These are phyloP conservation scores for Monochamus saltuarius DNA, from an alignment of 1,140 invertebrate species.

Conservation along the genomic window DNA sequence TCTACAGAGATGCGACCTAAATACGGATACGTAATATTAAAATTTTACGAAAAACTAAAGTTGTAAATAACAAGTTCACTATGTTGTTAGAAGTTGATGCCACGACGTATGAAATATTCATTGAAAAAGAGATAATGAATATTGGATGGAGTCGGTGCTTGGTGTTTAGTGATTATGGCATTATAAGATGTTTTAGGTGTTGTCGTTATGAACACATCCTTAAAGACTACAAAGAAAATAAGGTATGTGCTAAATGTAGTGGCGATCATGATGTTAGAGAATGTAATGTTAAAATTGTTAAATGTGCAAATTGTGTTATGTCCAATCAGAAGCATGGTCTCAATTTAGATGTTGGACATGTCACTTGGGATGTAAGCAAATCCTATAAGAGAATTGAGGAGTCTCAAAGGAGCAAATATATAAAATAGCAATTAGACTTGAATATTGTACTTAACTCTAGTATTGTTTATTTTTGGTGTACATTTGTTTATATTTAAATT, in stretches of 20 bases:
- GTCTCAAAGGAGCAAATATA: constrained; percentile 4
- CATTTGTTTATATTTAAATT: too few species aligned
- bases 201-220: constrained; percentile 10
- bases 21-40: too few species aligned
- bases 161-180: constrained; percentile 16
- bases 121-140: constrained; percentile 18
- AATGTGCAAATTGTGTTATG: constrained; percentile 14
- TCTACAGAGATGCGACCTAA: too few species aligned
- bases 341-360: constrained; percentile 15
- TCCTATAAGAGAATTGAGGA: constrained; percentile 17
- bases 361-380: constrained; percentile 12
- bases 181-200: constrained; percentile 15
- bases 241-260: constrained; percentile 20
- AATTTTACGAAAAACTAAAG: constrained; percentile 4
- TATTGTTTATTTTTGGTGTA: constrained; percentile 13
- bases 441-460: constrained; percentile 8
- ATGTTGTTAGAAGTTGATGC: constrained; percentile 14
- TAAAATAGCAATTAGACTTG: constrained; percentile 15
- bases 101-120: constrained; percentile 13
- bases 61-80: constrained; percentile 6
- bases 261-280: constrained; percentile 22
- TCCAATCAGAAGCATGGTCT: constrained; percentile 17
- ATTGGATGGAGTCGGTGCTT: constrained; percentile 13
- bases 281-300: constrained; percentile 13
- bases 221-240: constrained; percentile 17